phyloP scores from a whole-genome alignment of 2,113 vertebrate genomes.

The Hiodon alosoides region DNA sequence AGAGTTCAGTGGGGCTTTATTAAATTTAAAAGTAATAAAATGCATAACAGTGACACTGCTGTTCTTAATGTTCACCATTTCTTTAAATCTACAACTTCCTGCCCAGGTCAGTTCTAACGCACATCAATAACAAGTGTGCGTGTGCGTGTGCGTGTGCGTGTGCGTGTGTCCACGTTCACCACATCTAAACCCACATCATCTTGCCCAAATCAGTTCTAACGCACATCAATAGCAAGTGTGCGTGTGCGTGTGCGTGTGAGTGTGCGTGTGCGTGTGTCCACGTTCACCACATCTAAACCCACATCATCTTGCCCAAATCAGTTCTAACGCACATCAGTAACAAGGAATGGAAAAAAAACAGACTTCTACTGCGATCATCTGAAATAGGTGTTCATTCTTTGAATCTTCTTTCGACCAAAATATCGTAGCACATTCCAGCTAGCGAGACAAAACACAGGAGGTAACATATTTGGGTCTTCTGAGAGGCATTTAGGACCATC shows the following conservation, averaged over 20 bases:
- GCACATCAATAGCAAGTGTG: neutral
- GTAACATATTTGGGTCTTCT: neutral
- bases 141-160: neutral
- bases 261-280: neutral
- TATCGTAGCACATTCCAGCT: neutral
- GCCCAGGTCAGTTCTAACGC: neutral
- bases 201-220: too few relatives aligned
- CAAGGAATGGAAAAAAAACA: neutral
- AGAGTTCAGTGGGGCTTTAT: neutral
- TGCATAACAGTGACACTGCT: slow-evolving; percentile 3
- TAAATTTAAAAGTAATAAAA: slow-evolving; percentile 19
- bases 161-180: neutral
- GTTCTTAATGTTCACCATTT: slow-evolving; percentile 4
- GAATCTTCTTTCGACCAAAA: too few relatives aligned
- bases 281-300: too few relatives aligned
- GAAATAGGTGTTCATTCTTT: too few relatives aligned
- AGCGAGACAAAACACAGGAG: neutral
- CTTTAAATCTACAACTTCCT: neutral
- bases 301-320: too few relatives aligned
- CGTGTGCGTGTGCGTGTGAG: neutral
- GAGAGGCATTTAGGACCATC: neutral
- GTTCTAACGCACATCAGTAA: too few relatives aligned
- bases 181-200: too few relatives aligned
- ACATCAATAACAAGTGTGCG: neutral
- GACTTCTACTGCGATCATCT: too few relatives aligned